These are phyloP conservation scores for Lithophane socia DNA, from an alignment of 2,888 invertebrate species.

Conservation along the genomic window DNA sequence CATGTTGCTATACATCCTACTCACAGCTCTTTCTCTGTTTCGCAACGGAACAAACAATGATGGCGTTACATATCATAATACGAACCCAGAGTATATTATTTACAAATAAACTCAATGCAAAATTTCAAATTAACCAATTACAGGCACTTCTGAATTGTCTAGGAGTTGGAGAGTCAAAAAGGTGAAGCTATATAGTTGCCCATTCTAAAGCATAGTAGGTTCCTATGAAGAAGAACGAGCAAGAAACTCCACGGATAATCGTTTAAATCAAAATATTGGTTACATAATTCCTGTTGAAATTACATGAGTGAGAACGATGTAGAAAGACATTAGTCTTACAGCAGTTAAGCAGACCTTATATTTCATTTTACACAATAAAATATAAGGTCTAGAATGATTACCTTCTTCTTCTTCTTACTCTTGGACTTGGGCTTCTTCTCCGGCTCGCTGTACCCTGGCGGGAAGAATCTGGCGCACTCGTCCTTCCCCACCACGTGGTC, in stretches of 20 bases:
- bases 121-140: neutral
- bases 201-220: too few relatives aligned
- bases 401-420: constrained; percentile 90
- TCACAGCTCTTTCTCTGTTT: neutral
- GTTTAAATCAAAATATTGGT: too few relatives aligned
- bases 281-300: too few relatives aligned
- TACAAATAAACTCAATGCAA: too few relatives aligned
- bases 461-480: constrained; percentile 93
- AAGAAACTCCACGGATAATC: too few relatives aligned
- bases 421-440: constrained; percentile 85
- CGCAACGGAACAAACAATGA: neutral
- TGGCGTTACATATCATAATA: too few relatives aligned
- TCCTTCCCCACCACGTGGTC: constrained; percentile 91
- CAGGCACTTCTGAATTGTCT: neutral
- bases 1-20: neutral
- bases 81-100: too few relatives aligned
- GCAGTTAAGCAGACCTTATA: too few relatives aligned
- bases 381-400: constrained; percentile 45
- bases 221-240: too few relatives aligned
- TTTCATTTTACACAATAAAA: neutral
- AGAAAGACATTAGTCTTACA: too few relatives aligned
- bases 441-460: constrained; percentile 91
- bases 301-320: too few relatives aligned
- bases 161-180: neutral
- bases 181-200: too few relatives aligned